Evolutionary conservation across 30 jellyfish, hydroid and myxozoan genomes (phyloP), one percentile per base, ranked within the genome.

Genomic region (Pelagia noctiluca): DNA sequence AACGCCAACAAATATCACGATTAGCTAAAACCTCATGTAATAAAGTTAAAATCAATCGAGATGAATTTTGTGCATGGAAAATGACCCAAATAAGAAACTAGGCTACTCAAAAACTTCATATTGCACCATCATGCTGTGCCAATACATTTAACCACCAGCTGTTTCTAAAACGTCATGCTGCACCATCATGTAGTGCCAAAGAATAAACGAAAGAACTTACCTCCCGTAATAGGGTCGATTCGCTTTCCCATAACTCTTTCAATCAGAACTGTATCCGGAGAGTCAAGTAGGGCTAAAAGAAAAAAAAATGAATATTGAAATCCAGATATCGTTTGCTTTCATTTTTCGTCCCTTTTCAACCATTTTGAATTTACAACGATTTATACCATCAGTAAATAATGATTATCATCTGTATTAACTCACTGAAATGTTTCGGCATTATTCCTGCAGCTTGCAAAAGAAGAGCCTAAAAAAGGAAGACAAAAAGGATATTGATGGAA

Each of bases 241-340:
- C 98, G 90, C 71, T 93, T 93, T 33, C 98, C 98, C 76, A 93
- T 87, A 3, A 86, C 98, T 75, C 98, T 75, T 50, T 93, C 98
- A 19, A 87, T 79, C 60, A 93, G 52, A 12, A 88, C 98, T 23
- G 93, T 76, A 66, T 93, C 98, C 54, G 97, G 96, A 2, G 96
- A 88, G 64, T 87, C 97, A 37, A 93, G 97, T 16, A 93, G 80
- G 30, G 86, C 98, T 92, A 52, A 5, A 5, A 8, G 16, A 42
- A 42, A 42, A 42, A 72, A 35, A 75, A 88, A 71, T 2, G 8
- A 25, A 5, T 53, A 53, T 53, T 3, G 26, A 5, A 3, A 53
- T 10, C 18, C 22, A 3, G 22, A n/a, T 3, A 16, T 16, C 26
- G 3, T 5, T 53, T 53, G 5, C 22, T n/a, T n/a, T 4, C 69